Conservation (phyloP, 2,888 invertebrate species). For the Dynastes hyllus region DNA sequence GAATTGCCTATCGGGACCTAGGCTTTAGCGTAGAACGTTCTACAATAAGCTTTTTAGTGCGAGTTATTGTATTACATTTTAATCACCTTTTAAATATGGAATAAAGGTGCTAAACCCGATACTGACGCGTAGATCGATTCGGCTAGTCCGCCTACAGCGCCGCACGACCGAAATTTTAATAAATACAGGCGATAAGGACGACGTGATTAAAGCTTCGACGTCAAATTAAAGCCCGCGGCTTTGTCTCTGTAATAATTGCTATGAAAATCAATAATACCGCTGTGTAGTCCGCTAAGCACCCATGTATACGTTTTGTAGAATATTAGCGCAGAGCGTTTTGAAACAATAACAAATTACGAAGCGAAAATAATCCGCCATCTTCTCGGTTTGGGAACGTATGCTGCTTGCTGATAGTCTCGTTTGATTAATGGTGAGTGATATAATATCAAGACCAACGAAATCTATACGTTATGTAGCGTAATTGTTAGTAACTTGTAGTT, state of each 20-base stretch:
- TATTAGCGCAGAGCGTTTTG: neutral
- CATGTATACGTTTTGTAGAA: neutral
- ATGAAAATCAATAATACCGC: neutral
- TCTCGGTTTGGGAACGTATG: too few relatives aligned
- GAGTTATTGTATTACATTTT: constrained; percentile 10
- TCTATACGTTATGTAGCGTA: too few relatives aligned
- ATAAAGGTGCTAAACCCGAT: constrained; percentile 1
- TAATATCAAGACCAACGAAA: too few relatives aligned
- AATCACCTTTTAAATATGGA: neutral
- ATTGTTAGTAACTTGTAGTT: too few relatives aligned
- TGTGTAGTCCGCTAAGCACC: neutral
- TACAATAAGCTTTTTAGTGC: neutral
- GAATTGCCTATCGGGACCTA: too few relatives aligned
- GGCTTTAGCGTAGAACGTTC: too few relatives aligned
- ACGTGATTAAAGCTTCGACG: neutral
- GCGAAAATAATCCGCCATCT: neutral
- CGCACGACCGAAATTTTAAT: neutral
- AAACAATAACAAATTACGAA: neutral
- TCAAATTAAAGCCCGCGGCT: neutral
- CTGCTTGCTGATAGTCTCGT: too few relatives aligned
- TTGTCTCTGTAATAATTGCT: constrained; percentile 3
- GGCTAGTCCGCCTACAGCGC: neutral
- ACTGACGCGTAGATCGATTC: neutral
- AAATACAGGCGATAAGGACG: neutral
- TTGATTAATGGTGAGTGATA: too few relatives aligned